Conservation (phyloP, 1,140 invertebrate genomes). For the Dolichoris vasculosae region DNA sequence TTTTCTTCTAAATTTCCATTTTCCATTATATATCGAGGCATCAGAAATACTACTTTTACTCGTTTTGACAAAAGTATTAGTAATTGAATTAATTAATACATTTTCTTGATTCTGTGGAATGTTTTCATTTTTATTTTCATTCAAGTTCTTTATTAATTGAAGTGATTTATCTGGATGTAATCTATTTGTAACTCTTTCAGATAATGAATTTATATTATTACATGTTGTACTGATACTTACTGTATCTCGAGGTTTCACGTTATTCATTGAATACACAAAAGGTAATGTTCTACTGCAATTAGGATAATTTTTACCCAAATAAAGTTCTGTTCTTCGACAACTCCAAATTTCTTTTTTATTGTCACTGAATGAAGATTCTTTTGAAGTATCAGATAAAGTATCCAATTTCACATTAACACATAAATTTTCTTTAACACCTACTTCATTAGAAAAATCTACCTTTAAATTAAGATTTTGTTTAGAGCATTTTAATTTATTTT, state of each 20-base stretch:
- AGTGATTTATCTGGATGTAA: conserved; percentile 7
- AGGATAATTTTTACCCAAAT: conserved; percentile 16
- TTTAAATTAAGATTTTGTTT: background rate
- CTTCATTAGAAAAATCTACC: background rate
- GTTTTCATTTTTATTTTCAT: background rate
- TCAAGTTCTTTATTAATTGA: background rate
- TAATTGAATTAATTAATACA: background rate
- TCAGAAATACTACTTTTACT: conserved; percentile 4
- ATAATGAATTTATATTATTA: background rate
- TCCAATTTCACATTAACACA: background rate
- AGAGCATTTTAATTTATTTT: background rate
- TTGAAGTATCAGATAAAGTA: background rate
- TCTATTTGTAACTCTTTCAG: background rate
- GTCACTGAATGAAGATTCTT: background rate
- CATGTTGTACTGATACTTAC: background rate
- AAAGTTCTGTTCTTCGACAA: conserved; percentile 39
- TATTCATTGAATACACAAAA: conserved; percentile 18
- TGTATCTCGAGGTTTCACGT: background rate
- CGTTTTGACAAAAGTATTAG: background rate
- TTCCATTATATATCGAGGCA: conserved; percentile 24
- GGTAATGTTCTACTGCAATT: conserved; percentile 48
- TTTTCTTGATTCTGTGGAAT: conserved; percentile 27
- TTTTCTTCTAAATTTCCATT: conserved; percentile 53
- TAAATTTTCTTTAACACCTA: background rate
- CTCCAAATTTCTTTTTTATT: conserved; percentile 25